Base-by-base conservation (phyloP, 1,140 invertebrate species). In the Diploscapter pachys region DNA sequence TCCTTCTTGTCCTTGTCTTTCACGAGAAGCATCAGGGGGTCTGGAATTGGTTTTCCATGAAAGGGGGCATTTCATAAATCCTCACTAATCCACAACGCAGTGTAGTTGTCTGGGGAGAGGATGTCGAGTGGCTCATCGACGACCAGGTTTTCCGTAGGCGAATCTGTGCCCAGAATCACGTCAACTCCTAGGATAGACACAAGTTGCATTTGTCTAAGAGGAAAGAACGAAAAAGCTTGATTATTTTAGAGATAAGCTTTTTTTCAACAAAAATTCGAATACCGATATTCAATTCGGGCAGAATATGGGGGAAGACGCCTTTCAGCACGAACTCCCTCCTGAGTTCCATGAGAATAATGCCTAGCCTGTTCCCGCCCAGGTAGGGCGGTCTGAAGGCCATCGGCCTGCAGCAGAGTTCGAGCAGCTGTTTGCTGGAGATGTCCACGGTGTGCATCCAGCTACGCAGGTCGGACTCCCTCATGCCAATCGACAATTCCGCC, bases 341-440 rank as follows among this genome's bases (percentile, higher is more conserved):
- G 11, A 85, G 71, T 62, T 85, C 83, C 83, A 85, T 85, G 3
- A 85, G 67, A 71, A 85, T 80, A 50, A 85, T 65, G 11, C 83
- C 83, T 2, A 85, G 63, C 0, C 83, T 78, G 73, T 85, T 85
- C 1, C 84, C 83, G 49, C 83, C 83, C n/a, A 85, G 52, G 63
- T 80, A 85, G 31, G 83, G 79, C 11, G 83, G 83, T 54, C 83
- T 76, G 71, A 81, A 84, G 4, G 84, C 79, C 78, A 86, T 69
- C 9, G 83, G 83, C 11, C 76, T 75, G 57, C 74, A 61, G 57
- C 75, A 85, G 11, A 85, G 49, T 3, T 83, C 81, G 4, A 85
- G 80, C 31, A 85, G 69, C 81, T 80, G 63, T 68, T 85, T 84
- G 4, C 83, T 79, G 48, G 73, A 59, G 5, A 81, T 52, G 50